Conservation (phyloP, 2,113 vertebrate species). For the Rhabdomys dilectus region DNA sequence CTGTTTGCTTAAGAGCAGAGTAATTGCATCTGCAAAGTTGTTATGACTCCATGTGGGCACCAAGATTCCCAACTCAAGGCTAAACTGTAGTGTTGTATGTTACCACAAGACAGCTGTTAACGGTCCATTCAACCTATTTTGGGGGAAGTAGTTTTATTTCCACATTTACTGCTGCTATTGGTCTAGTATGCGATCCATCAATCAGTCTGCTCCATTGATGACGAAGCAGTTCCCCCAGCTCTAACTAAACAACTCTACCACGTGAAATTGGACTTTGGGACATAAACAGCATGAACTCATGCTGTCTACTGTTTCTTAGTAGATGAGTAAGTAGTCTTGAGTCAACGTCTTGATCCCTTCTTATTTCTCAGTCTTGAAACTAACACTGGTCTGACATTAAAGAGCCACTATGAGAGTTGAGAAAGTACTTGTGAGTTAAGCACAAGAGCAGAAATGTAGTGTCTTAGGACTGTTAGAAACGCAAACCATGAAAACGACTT, state of each 20-base stretch:
- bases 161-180: background rate
- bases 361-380: background rate
- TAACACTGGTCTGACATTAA: background rate
- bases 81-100: background rate
- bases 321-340: background rate
- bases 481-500: constrained; percentile 11
- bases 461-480: background rate
- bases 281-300: background rate
- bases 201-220: background rate
- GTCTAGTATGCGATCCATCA: background rate
- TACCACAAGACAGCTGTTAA: background rate
- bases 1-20: constrained; percentile 19
- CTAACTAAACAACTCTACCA: background rate
- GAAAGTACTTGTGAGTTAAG: background rate
- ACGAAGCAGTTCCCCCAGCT: background rate
- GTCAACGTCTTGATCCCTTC: background rate
- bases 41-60: background rate
- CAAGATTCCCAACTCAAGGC: constrained; percentile 13
- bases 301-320: background rate
- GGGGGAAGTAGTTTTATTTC: background rate
- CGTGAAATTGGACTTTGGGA: background rate
- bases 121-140: background rate
- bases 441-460: background rate
- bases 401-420: background rate
- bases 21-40: background rate